Evolutionary conservation across 2,888 invertebrate species (phyloP), one percentile per base, ranked within the genome.

Genomic region (Caenorhabditis japonica): DNA sequence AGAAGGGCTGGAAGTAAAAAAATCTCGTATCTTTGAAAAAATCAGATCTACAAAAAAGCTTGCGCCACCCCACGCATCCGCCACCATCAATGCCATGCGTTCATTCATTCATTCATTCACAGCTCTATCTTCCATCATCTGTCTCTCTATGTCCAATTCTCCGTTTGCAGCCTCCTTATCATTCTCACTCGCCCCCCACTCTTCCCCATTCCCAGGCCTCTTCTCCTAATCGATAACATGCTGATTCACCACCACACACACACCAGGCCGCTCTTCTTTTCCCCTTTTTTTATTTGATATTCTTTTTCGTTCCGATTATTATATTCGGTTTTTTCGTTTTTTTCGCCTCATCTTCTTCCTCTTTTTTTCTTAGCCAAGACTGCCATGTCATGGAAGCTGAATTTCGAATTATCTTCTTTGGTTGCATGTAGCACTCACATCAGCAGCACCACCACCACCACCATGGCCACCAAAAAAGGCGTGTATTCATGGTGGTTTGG

Each of bases 191-290:
- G n/a, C n/a, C n/a, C n/a, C n/a, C n/a, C n/a, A n/a, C 41, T 12
- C 46, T 34, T 21, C 21, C 69, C 51, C 27, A 15, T 34, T 13
- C 59, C 41, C 36, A 34, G 47, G 39, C 64, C 30, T 43, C 53
- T 33, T 49, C 39, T 41, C 39, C 21, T 43, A 52, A 52, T 61
- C 55, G 58, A 53, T 60, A 47, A 33, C 39, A 43, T 55, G 49
- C 55, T 61, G 59, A 59, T 59, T 61, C 59, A 59, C 47, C 60
- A 19, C 21, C n/a, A n/a, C n/a, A n/a, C n/a, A n/a, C n/a, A n/a
- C n/a, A n/a, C n/a, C 21, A 25, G 44, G 15, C 55, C 47, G 41
- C 60, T 61, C 39, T 17, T 13, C 13, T 30, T 49, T 23, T 25
- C 13, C 23, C 49, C n/a, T n/a, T n/a, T 39, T 53, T 59, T 59